Base-by-base conservation (phyloP, 2,888 invertebrate species). In the Agelastica alni region DNA sequence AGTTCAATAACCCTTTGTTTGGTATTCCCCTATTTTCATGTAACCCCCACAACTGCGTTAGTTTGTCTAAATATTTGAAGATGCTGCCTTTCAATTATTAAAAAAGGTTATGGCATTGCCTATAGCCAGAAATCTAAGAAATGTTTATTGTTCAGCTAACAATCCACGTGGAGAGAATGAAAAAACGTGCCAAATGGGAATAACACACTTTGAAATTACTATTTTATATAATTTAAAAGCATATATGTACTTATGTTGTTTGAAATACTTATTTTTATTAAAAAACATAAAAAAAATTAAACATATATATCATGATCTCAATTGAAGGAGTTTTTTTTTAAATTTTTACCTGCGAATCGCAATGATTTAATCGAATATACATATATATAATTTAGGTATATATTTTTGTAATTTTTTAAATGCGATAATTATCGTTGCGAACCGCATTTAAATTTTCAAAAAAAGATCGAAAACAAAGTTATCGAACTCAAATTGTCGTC, bases 181-280 rank as follows among this genome's bases (percentile, higher is more conserved):
- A 18, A 51, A 60, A 65, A 62, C 61, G 69, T 69, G 69, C 69
- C 69, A 69, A 68, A 69, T 58, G 59, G 64, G 65, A 62, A 62
- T 62, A 62, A 63, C 59, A 64, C 53, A 54, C 56, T 56, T 26
- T 42, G 56, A 45, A 45, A 53, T 22, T 44, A 13, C 37, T 28
- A 16, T 58, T 41, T 51, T 55, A 37, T 58, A 43, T 51, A 52
- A 41, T 42, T 37, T 30, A 41, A 34, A 42, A 43, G 42, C 42
- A 46, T 58, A 39, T 51, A 42, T 56, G 59, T 61, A 61, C 59
- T 59, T 61, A 59, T 57, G 37, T 39, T 22, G 20, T 45, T 43
- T 45, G 4, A 22, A 30, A 16, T 43, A 41, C 48, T 44, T 49
- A 48, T 44, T 32, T 36, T 34, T 46, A n/a, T 37, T n/a, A n/a